Evolutionary conservation across 2,888 invertebrate genomes (phyloP).

Genomic region (Sinhomidia bicolor): DNA sequence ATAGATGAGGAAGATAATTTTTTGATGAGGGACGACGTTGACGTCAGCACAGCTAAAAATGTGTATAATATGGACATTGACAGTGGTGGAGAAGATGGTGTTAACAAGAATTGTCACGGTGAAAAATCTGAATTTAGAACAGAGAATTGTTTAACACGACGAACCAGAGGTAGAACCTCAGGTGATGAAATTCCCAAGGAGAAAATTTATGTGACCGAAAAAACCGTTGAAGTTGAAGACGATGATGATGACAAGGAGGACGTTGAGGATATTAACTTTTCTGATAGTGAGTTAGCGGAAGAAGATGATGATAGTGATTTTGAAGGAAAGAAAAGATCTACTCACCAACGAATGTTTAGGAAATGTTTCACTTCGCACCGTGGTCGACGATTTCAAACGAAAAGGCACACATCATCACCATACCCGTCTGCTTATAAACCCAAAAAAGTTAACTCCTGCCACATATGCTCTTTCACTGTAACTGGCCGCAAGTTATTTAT

Average conservation of each 20-base stretch:
- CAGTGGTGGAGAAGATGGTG: too few relatives aligned
- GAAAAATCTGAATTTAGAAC: too few relatives aligned
- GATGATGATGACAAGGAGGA: background rate
- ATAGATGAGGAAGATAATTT: too few relatives aligned
- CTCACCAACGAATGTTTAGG: background rate
- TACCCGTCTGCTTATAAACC: background rate
- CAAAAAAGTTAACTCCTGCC: background rate
- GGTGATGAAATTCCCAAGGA: too few relatives aligned
- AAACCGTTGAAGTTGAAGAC: background rate
- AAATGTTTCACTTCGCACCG: background rate
- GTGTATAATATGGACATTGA: too few relatives aligned
- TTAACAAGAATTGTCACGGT: too few relatives aligned
- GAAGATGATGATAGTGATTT: background rate
- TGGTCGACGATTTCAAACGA: background rate
- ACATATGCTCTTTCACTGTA: background rate
- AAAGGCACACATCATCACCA: background rate
- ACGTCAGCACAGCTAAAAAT: too few relatives aligned
- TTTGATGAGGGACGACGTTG: too few relatives aligned
- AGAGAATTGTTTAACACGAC: too few relatives aligned
- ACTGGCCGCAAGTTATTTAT: background rate
- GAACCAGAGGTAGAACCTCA: background rate
- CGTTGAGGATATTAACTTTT: too few relatives aligned
- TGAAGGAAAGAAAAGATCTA: background rate
- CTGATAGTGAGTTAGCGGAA: too few relatives aligned
- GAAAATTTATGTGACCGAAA: too few relatives aligned